Evolutionary conservation across 1,140 invertebrate genomes (phyloP), one percentile per base, ranked within the genome.

Genomic region (Aphaenogaster rudis): DNA sequence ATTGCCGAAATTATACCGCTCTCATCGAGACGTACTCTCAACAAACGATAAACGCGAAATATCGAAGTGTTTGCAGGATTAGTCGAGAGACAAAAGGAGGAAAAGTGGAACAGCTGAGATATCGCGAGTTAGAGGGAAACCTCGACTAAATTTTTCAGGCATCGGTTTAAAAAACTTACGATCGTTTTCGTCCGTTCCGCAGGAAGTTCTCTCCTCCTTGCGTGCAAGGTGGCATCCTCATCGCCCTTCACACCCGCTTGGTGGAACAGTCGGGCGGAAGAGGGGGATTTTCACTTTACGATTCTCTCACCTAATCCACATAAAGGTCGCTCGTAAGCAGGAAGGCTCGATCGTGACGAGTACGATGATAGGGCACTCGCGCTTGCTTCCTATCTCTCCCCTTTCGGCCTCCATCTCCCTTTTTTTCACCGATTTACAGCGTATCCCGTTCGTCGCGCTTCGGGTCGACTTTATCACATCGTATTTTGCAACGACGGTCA

Each of bases 251-350:
- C 15, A 28, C 21, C 15, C 45, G 52, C 36, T 15, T n/a, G 72
- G 76, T 42, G n/a, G 39, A 84, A 82, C 42, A 45, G 54, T 54
- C 66, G 7, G 50, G 59, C 59, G 59, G 39, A 79, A 74, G 71
- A 50, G 78, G 72, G 76, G 86, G 84, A 91, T 91, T 92, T 92
- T 91, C 90, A 92, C 88, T 91, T 91, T 86, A 88, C 90, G 88
- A 92, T 90, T 88, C 86, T 90, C 91, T 90, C 88, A 87, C 90
- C 90, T 91, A 92, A 91, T 91, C 88, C 88, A 86, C 88, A 89
- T 90, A 88, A 90, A 90, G 90, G 90, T 91, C 77, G 90, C 90
- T 91, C 90, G 91, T 92, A 91, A 91, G 82, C 89, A 88, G 80
- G 87, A 86, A 88, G 69, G 69, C 84, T 74, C 86, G 81, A 90